These are phyloP conservation scores for Struthio camelus DNA, from an alignment of 2,113 vertebrate species.

Conservation along the genomic window DNA sequence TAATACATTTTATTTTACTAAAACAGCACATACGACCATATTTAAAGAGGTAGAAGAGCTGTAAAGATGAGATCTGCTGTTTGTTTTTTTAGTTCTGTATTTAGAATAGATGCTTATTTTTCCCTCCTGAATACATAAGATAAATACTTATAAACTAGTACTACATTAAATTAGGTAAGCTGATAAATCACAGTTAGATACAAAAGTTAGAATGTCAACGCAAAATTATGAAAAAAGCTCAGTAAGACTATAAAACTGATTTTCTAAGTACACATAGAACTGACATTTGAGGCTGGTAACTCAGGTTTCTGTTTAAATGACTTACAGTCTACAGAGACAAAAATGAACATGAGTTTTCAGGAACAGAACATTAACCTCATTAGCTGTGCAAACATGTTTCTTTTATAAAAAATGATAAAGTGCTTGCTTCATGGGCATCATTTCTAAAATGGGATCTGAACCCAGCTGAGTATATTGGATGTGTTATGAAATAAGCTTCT, in stretches of 20 bases:
- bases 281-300: not conserved
- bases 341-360: not conserved
- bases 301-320: not conserved
- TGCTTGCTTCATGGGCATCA: constrained; percentile 5
- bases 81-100: not conserved
- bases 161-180: not conserved
- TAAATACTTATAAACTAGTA: not conserved
- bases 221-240: not conserved
- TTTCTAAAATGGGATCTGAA: constrained; percentile 54
- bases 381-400: constrained; percentile 56
- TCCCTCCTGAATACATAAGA: not conserved
- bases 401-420: constrained; percentile 19
- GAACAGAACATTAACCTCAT: constrained; percentile 50
- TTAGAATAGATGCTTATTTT: not conserved
- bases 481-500: constrained; percentile 44
- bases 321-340: not conserved
- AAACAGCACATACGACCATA: not conserved
- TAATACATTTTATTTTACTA: too few species aligned
- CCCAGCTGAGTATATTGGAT: constrained; percentile 28
- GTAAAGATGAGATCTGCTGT: not conserved
- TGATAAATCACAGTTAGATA: not conserved
- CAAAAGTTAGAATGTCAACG: not conserved
- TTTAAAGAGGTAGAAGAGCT: not conserved
- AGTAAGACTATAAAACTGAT: not conserved
- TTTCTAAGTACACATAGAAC: not conserved